A percentile compares a stretch with the other conserved stretches of the same genome.
Conservation (phyloP, 2,797 vertebrate genomes). For the Vespertilio murinus region DNA sequence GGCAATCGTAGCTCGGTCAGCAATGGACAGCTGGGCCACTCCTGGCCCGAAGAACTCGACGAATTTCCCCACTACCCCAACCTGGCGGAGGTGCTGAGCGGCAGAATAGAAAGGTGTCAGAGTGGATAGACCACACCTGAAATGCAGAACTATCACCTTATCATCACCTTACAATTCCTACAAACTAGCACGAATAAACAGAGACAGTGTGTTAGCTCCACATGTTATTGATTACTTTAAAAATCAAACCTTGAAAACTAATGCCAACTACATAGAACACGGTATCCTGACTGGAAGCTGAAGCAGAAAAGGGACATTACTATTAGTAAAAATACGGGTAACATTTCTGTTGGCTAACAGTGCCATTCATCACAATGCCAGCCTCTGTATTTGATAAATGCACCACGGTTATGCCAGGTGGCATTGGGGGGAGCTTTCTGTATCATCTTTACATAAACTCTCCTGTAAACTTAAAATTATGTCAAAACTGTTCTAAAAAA, state of each 20-base stretch:
- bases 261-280: background rate
- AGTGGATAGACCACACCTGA: background rate
- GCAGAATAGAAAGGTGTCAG: slow-evolving; percentile 47
- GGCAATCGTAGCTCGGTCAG: slow-evolving; percentile 97
- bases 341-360: background rate
- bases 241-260: slow-evolving; percentile 6
- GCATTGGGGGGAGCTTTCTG: background rate
- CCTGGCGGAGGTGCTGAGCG: slow-evolving; percentile 89
- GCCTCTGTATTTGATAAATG: background rate
- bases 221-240: background rate
- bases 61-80: slow-evolving; percentile 97
- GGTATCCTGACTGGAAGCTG: background rate
- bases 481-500: background rate
- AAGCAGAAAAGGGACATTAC: background rate
- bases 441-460: background rate
- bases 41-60: slow-evolving; percentile 98
- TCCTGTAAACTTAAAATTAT: background rate
- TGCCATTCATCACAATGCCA: background rate
- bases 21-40: slow-evolving; percentile 95
- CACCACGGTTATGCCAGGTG: background rate
- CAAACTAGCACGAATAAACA: background rate
- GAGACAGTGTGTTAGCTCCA: background rate
- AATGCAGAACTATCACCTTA: background rate
- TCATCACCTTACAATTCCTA: background rate
- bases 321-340: background rate